Percentiles rank a stretch among this genome's conserved stretches.
Evolutionary conservation across 2,888 invertebrate genomes (phyloP).

Genomic region (Mechanitis messenoides): DNA sequence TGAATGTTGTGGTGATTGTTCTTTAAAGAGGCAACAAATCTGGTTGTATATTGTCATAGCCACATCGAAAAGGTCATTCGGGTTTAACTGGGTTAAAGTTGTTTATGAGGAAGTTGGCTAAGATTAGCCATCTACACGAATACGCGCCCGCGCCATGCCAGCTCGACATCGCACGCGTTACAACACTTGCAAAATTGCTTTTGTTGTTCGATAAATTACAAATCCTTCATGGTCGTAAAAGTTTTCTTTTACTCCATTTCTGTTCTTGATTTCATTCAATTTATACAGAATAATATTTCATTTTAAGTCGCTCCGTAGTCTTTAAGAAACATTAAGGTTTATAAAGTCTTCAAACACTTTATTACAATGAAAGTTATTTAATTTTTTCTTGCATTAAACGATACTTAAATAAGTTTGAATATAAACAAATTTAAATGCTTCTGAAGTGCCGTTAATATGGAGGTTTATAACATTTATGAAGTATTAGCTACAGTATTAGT

Average conservation of each 20-base stretch:
- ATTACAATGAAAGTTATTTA: too few relatives aligned
- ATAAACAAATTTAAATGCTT: too few relatives aligned
- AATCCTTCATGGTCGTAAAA: conserved; percentile 42
- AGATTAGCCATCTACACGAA: conserved; percentile 57
- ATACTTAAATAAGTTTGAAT: too few relatives aligned
- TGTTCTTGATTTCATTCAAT: neutral
- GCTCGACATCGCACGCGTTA: conserved; percentile 36
- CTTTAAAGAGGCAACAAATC: neutral
- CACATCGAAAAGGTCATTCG: neutral
- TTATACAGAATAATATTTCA: neutral
- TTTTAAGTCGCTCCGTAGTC: neutral
- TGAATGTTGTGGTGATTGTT: neutral
- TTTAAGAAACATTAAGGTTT: neutral
- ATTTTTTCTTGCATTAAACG: too few relatives aligned
- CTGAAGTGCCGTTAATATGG: too few relatives aligned
- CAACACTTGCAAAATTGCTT: conserved; percentile 59
- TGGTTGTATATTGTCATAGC: neutral
- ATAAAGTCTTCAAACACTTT: too few relatives aligned
- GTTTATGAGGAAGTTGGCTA: conserved; percentile 48
- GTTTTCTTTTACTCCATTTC: conserved; percentile 28
- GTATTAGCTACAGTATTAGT: too few relatives aligned
- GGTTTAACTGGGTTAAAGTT: conserved; percentile 50
- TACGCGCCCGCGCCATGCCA: conserved; percentile 27
- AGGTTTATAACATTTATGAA: too few relatives aligned
- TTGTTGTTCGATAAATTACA: conserved; percentile 56